Conservation (phyloP, 37 sponge, comb jelly and placozoan species). For the Beroe forskalii region DNA sequence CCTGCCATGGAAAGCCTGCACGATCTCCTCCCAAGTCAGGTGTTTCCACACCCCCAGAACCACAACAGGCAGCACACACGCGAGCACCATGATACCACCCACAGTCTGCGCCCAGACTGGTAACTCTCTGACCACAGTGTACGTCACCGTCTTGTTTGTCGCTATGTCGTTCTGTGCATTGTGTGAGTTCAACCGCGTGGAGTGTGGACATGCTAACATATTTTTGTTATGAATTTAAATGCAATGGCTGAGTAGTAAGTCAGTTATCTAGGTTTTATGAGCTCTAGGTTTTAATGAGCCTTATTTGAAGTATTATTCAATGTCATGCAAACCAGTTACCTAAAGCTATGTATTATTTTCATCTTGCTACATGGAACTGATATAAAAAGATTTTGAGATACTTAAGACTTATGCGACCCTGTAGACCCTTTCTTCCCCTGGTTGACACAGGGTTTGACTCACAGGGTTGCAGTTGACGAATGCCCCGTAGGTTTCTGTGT, state of each 20-base stretch:
- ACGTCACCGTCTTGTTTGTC: constrained; percentile 6
- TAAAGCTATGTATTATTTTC: background rate
- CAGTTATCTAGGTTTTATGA: too few relatives aligned
- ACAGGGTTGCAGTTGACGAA: constrained; percentile 45
- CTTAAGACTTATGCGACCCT: too few relatives aligned
- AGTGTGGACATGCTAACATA: too few relatives aligned
- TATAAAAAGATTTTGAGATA: background rate
- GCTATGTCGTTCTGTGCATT: too few relatives aligned
- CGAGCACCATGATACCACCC: background rate
- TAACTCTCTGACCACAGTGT: background rate
- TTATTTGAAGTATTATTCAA: too few relatives aligned
- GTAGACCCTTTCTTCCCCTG: too few relatives aligned
- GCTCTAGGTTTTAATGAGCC: too few relatives aligned
- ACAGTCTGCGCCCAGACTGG: background rate
- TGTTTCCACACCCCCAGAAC: constrained; percentile 41
- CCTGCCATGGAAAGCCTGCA: background rate
- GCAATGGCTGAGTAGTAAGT: too few relatives aligned
- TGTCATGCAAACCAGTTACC: too few relatives aligned
- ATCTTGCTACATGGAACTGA: background rate
- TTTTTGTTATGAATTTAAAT: too few relatives aligned
- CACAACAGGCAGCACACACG: background rate
- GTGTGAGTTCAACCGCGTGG: too few relatives aligned
- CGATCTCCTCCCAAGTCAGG: constrained; percentile 15
- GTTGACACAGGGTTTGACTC: too few relatives aligned
- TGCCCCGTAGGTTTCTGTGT: background rate